Evolutionary conservation across 2,888 invertebrate genomes (phyloP).

Genomic region (Agonopterix arenella): DNA sequence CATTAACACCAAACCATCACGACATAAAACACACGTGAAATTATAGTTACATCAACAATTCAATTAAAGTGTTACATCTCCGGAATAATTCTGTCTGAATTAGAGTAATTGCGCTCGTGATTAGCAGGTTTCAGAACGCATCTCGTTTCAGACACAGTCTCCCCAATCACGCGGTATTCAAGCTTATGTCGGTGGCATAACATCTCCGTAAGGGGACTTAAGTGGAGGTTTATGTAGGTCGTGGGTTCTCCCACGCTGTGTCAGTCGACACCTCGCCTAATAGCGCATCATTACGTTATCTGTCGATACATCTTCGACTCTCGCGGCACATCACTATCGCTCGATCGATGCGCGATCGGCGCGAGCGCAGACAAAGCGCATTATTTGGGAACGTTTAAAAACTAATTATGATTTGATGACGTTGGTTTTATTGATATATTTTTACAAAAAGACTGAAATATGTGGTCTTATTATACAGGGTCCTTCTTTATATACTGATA

Average conservation of each 20-base stretch:
- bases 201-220: no score
- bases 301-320: slow-evolving; percentile 56
- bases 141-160: neutral
- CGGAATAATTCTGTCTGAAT: slow-evolving; percentile 63
- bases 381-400: slow-evolving; percentile 43
- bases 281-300: slow-evolving; percentile 68
- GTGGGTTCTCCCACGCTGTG: slow-evolving; percentile 59
- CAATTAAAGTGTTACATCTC: slow-evolving; percentile 65
- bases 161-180: no score
- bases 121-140: slow-evolving; percentile 32
- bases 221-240: slow-evolving; percentile 47
- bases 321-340: slow-evolving; percentile 49
- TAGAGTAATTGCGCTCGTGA: slow-evolving; percentile 69
- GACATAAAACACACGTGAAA: slow-evolving; percentile 22
- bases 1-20: slow-evolving; percentile 22
- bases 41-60: slow-evolving; percentile 46
- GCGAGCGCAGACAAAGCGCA: slow-evolving; percentile 46
- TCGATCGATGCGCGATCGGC: slow-evolving; percentile 48
- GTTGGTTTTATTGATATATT: neutral
- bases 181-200: no score
- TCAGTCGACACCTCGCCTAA: slow-evolving; percentile 63
- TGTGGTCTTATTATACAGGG: no score
- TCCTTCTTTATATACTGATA: no score
- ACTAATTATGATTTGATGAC: slow-evolving; percentile 39
- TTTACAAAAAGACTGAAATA: neutral